A percentile compares a stretch with the other conserved stretches of the same genome.
These are phyloP conservation scores for Netelia fuscicornis DNA, from an alignment of 2,888 invertebrate genomes.

Conservation along the genomic window DNA sequence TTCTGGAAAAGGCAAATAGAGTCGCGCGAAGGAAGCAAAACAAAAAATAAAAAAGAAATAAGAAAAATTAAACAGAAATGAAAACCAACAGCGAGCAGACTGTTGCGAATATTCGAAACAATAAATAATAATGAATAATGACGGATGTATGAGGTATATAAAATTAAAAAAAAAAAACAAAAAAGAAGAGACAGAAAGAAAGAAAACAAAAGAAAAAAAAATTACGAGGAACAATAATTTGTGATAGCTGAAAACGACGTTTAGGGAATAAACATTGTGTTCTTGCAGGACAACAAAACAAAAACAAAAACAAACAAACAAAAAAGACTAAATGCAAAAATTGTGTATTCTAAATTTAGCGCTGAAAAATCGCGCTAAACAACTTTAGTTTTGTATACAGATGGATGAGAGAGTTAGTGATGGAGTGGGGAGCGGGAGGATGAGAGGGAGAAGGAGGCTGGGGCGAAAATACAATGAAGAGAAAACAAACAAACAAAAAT, in stretches of 20 bases:
- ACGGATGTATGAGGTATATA: slow-evolving; percentile 65
- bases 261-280: slow-evolving; percentile 83
- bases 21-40: slow-evolving; percentile 60
- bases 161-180: slow-evolving; percentile 31
- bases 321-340: slow-evolving; percentile 76
- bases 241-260: slow-evolving; percentile 83
- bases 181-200: slow-evolving; percentile 60
- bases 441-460: slow-evolving; percentile 18
- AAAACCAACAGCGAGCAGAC: slow-evolving; percentile 68
- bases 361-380: slow-evolving; percentile 79
- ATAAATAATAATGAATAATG: slow-evolving; percentile 72
- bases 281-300: slow-evolving; percentile 79
- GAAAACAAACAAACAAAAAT: slow-evolving; percentile 68
- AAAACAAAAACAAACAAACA: slow-evolving; percentile 65
- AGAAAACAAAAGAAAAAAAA: slow-evolving; percentile 63
- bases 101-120: slow-evolving; percentile 76
- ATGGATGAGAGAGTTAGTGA: slow-evolving; percentile 40
- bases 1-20: slow-evolving; percentile 30
- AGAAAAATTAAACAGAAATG: slow-evolving; percentile 13
- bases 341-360: slow-evolving; percentile 83
- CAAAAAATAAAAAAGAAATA: slow-evolving; percentile 61
- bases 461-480: slow-evolving; percentile 44
- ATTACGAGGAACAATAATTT: slow-evolving; percentile 84
- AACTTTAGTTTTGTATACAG: slow-evolving; percentile 83
- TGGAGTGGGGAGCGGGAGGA: background rate